These are phyloP conservation scores for Liodrosophila aerea DNA, from an alignment of 2,888 invertebrate genomes.

Conservation along the genomic window DNA sequence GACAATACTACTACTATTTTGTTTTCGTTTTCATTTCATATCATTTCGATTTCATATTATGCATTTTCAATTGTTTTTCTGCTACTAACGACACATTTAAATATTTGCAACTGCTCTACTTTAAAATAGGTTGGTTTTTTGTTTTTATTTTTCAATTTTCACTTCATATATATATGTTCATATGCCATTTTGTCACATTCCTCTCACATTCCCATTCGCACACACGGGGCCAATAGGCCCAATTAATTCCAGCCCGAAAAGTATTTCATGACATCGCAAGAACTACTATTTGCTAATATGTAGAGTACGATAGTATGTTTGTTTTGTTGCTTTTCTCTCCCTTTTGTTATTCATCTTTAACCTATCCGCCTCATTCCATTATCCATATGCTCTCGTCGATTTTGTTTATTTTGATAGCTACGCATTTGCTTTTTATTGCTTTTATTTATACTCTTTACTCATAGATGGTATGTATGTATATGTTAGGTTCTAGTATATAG, in stretches of 20 bases:
- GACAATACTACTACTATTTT: constrained; percentile 73
- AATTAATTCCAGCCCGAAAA: constrained; percentile 39
- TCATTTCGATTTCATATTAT: constrained; percentile 12
- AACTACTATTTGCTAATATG: constrained; percentile 33
- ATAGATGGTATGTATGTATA: constrained; percentile 39
- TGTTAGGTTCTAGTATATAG: constrained; percentile 50
- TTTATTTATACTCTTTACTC: constrained; percentile 59
- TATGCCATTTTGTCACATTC: constrained; percentile 45
- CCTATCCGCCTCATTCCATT: constrained; percentile 46
- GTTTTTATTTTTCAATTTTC: no score
- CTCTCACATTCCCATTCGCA: constrained; percentile 12
- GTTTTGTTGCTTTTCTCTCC: constrained; percentile 18
- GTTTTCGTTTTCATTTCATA: constrained; percentile 36
- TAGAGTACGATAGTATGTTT: constrained; percentile 32
- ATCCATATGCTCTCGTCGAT: constrained; percentile 18
- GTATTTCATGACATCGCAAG: constrained; percentile 49
- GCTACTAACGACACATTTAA: constrained; percentile 77
- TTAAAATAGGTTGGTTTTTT: constrained; percentile 66
- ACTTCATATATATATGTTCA: constrained; percentile 36
- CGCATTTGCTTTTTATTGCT: constrained; percentile 74
- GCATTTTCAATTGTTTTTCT: constrained; percentile 25
- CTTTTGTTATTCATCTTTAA: constrained; percentile 38
- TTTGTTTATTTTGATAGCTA: constrained; percentile 65
- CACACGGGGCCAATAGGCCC: constrained; percentile 64
- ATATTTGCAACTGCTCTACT: constrained; percentile 76